Percentiles rank a stretch among this genome's conserved stretches.
Conservation (phyloP, 2,888 invertebrate species). For the Synergus gifuensis region DNA sequence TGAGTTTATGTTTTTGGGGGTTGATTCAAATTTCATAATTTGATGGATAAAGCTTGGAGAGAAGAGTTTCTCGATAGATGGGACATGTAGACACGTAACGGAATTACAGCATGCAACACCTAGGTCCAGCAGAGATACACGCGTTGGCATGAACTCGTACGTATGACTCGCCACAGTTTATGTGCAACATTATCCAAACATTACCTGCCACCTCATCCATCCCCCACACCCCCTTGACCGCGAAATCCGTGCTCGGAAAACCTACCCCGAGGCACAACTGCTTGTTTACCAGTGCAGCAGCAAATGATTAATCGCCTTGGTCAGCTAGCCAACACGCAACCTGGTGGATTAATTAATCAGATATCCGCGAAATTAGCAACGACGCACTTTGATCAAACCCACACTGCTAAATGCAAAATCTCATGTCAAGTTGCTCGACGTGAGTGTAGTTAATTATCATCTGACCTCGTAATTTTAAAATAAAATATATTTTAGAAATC, state of each 20-base stretch:
- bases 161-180: constrained; percentile 72
- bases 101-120: constrained; percentile 10
- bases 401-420: constrained; percentile 43
- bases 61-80: neutral
- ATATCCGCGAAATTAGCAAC: constrained; percentile 71
- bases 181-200: constrained; percentile 75
- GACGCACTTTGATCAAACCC: constrained; percentile 61
- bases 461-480: constrained; percentile 46
- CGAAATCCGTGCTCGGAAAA: constrained; percentile 61
- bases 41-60: neutral
- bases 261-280: constrained; percentile 58
- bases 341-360: constrained; percentile 75
- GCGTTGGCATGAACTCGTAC: constrained; percentile 40
- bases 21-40: neutral
- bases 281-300: constrained; percentile 63
- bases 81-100: neutral
- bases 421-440: constrained; percentile 16
- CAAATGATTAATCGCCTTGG: constrained; percentile 69
- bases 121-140: neutral
- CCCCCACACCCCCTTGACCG: constrained; percentile 44
- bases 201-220: constrained; percentile 68
- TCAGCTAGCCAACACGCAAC: constrained; percentile 50
- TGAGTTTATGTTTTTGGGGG: neutral
- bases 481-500: neutral
- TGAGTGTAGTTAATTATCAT: constrained; percentile 23